Evolutionary conservation across 2,113 vertebrate genomes (phyloP), one percentile per base, ranked within the genome.

Genomic region (Stigmatopora argus): DNA sequence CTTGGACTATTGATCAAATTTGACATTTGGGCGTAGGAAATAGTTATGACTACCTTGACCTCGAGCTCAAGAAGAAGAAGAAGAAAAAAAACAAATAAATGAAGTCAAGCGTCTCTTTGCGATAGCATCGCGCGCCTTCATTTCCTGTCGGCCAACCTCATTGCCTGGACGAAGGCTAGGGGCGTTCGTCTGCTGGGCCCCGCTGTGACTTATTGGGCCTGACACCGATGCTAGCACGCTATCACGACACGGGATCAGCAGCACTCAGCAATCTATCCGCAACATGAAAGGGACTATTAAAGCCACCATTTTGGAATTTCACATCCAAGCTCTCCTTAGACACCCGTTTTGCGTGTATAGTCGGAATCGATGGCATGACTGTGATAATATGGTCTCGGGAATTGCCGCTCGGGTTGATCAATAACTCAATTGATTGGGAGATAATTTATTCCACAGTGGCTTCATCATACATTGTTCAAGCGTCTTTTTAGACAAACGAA

Each of bases 201-300:
- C 38, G 46, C 48, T 73, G 35, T 77, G 77, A 86, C 78, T 77
- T 77, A 72, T 62, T 56, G 61, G 53, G 19, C 59, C 74, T 48
- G 69, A 66, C 69, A 72, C 69, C 71, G 53, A 67, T 57, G 53
- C 51, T 35, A 64, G 69, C 1, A 48, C 35, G 35, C 35, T 64
- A 74, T 80, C 78, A 71, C 81, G 67, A 72, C 70, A 76, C 71
- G 62, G 69, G 79, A 76, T 85, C 83, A 82, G 65, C 69, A 69
- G 64, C 52, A 2, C 65, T 53, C 44, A 73, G 26, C 72, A 79
- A 77, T 80, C 52, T 47, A 62, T 66, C 71, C 57, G 49, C 41
- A 60, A 18, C 58, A 83, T 72, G 63, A 72, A 66, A 26, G 35
- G 56, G 67, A 70, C 71, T 67, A 71, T 80, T 75, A 77, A 78